Base-by-base conservation (phyloP, 1,140 invertebrate species). In the Hylaeus anthracinus region DNA sequence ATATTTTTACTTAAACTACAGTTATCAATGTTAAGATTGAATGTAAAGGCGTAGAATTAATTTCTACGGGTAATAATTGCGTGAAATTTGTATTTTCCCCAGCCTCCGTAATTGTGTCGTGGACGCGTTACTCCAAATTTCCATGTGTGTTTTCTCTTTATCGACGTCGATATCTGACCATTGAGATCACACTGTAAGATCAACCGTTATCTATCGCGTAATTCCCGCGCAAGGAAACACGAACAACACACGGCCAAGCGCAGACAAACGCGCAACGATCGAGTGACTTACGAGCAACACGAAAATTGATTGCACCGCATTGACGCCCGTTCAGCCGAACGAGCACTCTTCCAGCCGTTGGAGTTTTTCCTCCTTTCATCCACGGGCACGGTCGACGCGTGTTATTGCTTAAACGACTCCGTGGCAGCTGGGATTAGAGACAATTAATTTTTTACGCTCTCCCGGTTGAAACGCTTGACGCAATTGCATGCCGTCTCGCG, bases 161-260 rank as follows among this genome's bases (percentile, higher is more conserved):
- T 79, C 77, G 14, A 63, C 8, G 64, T n/a, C 64, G 58, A 9
- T 51, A 69, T 81, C 63, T 61, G 26, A 6, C 56, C 56, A 61
- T 61, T 55, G 39, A 60, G 56, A 81, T 81, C 72, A 39, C 55
- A n/a, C n/a, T 15, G 48, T 2, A 53, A 76, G 79, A 81, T 81
- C 58, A 81, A 81, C 79, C 79, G 79, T 81, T 81, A 81, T 81
- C 79, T 76, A 66, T 76, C 70, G 26, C 73, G 72, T 81, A 74
- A 75, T 69, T 80, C 63, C 55, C 51, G 43, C 53, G 8, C 72
- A 39, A n/a, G 45, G 67, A 45, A 43, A 26, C 63, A 51, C 64
- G 63, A 58, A 0, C 39, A 15, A 8, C 26, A 6, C 12, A 39
- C 12, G 26, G 26, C 39, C 37, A 15, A 5, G 5, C 56, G n/a